phyloP scores from a whole-genome alignment of 2,797 vertebrate species.

The Tinamus major region DNA sequence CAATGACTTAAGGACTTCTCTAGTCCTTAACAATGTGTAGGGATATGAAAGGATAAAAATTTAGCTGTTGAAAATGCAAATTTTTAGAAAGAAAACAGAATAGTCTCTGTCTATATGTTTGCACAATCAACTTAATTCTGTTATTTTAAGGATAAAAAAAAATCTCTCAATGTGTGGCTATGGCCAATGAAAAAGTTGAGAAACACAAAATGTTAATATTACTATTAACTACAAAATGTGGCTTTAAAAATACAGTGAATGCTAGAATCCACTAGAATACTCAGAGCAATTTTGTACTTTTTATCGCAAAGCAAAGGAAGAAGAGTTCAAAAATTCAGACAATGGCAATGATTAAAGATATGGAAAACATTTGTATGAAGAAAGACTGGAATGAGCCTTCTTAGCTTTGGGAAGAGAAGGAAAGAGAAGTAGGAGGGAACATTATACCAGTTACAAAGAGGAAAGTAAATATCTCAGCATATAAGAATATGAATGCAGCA shows the following conservation, averaged over 20 bases:
- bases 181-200: background rate
- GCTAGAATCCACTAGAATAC: background rate
- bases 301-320: background rate
- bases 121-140: background rate
- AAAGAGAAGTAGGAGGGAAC: background rate
- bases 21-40: background rate
- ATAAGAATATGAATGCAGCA: background rate
- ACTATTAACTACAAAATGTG: background rate
- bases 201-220: background rate
- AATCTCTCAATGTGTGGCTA: background rate
- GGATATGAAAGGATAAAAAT: background rate
- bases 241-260: background rate
- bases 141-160: background rate
- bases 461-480: background rate
- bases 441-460: background rate
- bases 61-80: background rate
- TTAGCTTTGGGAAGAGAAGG: background rate
- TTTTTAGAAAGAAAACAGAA: background rate
- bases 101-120: background rate
- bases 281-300: background rate
- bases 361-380: background rate
- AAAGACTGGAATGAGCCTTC: background rate
- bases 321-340: background rate
- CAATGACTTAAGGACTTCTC: no score
- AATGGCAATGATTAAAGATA: background rate